A percentile compares a stretch with the other conserved stretches of the same genome.
These are phyloP conservation scores for Brenthis ino DNA, from an alignment of 2,888 invertebrate genomes.

Conservation along the genomic window DNA sequence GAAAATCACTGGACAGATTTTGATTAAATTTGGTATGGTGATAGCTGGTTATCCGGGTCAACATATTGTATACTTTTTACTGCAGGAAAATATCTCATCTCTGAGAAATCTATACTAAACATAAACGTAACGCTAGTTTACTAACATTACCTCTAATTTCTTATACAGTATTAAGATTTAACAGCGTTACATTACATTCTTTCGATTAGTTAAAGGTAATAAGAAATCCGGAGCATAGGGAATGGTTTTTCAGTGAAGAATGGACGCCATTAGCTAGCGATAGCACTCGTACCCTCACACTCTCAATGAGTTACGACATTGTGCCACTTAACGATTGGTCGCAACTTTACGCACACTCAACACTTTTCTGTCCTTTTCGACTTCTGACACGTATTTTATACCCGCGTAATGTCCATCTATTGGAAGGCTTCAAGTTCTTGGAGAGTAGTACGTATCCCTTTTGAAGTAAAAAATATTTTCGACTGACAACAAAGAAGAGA, in stretches of 20 bases:
- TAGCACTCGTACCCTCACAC: conserved; percentile 32
- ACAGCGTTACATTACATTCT: not conserved
- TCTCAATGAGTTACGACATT: conserved; percentile 50
- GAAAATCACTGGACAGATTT: too few relatives aligned
- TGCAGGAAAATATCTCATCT: too few relatives aligned
- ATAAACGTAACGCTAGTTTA: too few relatives aligned
- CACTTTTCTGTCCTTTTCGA: conserved; percentile 30
- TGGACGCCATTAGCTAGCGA: conserved; percentile 47
- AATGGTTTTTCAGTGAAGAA: conserved; percentile 43
- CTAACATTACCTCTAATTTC: too few relatives aligned
- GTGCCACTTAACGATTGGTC: conserved; percentile 34
- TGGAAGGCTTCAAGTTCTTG: not conserved
- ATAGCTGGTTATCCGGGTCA: too few relatives aligned
- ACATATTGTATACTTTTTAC: too few relatives aligned
- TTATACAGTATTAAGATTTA: too few relatives aligned
- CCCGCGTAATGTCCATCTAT: conserved; percentile 11
- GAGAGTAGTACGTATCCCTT: too few relatives aligned
- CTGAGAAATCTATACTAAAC: too few relatives aligned
- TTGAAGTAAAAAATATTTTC: not conserved
- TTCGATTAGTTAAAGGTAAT: conserved; percentile 9
- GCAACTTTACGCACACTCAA: conserved; percentile 36
- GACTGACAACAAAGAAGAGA: too few relatives aligned
- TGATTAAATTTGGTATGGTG: too few relatives aligned
- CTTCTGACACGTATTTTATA: conserved; percentile 9
- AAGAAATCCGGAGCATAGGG: conserved; percentile 11